Base-by-base conservation (phyloP, 2,113 vertebrate genomes). In the Castor canadensis region DNA sequence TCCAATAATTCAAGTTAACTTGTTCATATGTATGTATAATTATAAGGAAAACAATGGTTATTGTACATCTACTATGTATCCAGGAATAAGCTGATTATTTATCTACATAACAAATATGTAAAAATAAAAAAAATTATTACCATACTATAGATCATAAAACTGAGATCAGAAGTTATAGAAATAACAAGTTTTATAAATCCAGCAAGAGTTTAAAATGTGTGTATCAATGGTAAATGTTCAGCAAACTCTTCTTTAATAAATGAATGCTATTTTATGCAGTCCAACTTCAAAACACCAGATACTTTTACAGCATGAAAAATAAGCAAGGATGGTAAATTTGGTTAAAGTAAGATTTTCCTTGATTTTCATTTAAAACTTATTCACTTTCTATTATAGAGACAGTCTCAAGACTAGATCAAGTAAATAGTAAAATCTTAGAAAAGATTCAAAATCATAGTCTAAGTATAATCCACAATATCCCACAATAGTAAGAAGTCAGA, bases 41-140 rank as follows among this genome's bases (percentile, higher is more conserved):
- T 96, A 84, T 12, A 94, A 92, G 35, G 75, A 94, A 76, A 95
- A 91, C 75, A 89, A 67, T 47, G 85, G 64, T 93, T 87, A 80
- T 54, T 92, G 22, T 66, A n/a, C 88, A 60, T 93, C 69, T 82
- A 43, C 49, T 69, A n/a, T 83, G 10, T 40, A 93, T 12, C 28
- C 54, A 67, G 32, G 49, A 76, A 92, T 92, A 89, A 89, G 11
- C 43, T 87, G 52, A 80, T 95, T 89, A 92, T 91, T 96, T 75
- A 93, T 89, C 32, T 11, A 83, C 19, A 93, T 22, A 79, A 66
- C 20, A 47, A 64, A 76, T 5, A 20, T 49, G 24, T 71, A 93
- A 94, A 95, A 84, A 91, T 67, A 40, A 67, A 24, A 94, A 92
- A 95, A 81, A 66, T 43, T 76, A 67, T 89, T 66, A 30, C 43